A percentile compares a stretch with the other conserved stretches of the same genome.
Evolutionary conservation across 1,140 invertebrate genomes (phyloP).

Genomic region (Rhizoglyphus robini): DNA sequence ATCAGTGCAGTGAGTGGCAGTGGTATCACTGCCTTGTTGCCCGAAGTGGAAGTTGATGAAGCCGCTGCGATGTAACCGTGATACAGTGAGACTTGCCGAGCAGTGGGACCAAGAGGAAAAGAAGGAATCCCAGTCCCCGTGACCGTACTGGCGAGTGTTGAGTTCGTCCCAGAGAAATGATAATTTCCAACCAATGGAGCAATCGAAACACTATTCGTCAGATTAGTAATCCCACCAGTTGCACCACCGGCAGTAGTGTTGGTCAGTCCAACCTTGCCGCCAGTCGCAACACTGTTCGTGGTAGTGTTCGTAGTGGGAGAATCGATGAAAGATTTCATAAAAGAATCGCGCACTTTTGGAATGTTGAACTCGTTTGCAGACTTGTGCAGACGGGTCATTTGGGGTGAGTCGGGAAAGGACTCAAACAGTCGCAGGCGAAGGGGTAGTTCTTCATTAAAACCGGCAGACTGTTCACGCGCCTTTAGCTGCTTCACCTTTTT

Average conservation of each 20-base stretch:
- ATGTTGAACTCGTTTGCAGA: constrained; percentile 88
- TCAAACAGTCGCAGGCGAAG: constrained; percentile 91
- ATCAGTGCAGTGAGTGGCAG: not conserved
- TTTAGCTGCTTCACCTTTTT: constrained; percentile 97
- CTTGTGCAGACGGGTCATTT: constrained; percentile 93
- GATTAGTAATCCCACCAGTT: not conserved
- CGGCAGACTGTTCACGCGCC: constrained; percentile 90
- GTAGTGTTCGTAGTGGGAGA: constrained; percentile 23
- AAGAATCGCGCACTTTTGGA: constrained; percentile 92
- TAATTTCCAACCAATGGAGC: not conserved
- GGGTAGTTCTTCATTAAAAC: constrained; percentile 80
- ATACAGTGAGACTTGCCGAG: not conserved
- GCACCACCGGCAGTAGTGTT: not conserved
- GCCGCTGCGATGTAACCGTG: not conserved
- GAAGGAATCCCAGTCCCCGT: not conserved
- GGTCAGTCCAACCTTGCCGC: not conserved
- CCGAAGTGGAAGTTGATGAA: not conserved
- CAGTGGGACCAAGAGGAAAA: not conserved
- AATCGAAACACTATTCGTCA: not conserved
- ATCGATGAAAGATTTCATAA: constrained; percentile 92
- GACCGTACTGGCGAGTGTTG: not conserved
- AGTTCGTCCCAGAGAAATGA: not conserved
- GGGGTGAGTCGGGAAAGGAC: constrained; percentile 95
- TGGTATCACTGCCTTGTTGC: not conserved
- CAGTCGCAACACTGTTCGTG: not conserved